These are phyloP conservation scores for Paralvinella palmiformis DNA, from an alignment of 1,140 invertebrate genomes.

Conservation along the genomic window DNA sequence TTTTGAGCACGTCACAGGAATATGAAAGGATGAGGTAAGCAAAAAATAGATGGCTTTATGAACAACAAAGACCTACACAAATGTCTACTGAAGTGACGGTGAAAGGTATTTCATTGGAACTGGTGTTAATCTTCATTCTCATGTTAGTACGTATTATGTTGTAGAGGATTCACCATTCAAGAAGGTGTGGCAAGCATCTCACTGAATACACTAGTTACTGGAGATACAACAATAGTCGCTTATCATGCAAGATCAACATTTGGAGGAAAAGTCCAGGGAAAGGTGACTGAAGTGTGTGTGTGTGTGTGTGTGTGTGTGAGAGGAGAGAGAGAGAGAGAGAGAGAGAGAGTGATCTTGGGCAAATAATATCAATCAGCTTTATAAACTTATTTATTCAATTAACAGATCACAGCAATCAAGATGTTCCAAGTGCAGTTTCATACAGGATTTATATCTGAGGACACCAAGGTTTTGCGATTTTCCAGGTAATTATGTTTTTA, in stretches of 20 bases:
- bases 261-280: constrained; percentile 68
- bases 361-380: too few species aligned
- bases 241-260: constrained; percentile 82
- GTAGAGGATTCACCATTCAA: constrained; percentile 32
- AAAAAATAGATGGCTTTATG: too few species aligned
- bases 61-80: background rate
- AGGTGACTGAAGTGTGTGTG: constrained; percentile 45
- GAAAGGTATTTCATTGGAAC: background rate
- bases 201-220: constrained; percentile 62
- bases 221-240: constrained; percentile 74
- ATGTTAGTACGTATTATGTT: constrained; percentile 19
- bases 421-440: constrained; percentile 83
- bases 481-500: constrained; percentile 59
- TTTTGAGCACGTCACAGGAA: constrained; percentile 75
- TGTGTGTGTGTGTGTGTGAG: background rate
- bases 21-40: constrained; percentile 72
- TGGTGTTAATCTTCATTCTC: too few species aligned
- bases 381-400: constrained; percentile 12
- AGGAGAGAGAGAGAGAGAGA: too few species aligned
- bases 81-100: background rate
- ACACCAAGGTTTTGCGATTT: constrained; percentile 67
- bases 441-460: constrained; percentile 73
- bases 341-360: too few species aligned
- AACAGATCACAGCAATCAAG: constrained; percentile 69
- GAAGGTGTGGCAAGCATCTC: constrained; percentile 43